Evolutionary conservation across 1,140 invertebrate species (phyloP).

Genomic region (Drosophila oshimai): DNA sequence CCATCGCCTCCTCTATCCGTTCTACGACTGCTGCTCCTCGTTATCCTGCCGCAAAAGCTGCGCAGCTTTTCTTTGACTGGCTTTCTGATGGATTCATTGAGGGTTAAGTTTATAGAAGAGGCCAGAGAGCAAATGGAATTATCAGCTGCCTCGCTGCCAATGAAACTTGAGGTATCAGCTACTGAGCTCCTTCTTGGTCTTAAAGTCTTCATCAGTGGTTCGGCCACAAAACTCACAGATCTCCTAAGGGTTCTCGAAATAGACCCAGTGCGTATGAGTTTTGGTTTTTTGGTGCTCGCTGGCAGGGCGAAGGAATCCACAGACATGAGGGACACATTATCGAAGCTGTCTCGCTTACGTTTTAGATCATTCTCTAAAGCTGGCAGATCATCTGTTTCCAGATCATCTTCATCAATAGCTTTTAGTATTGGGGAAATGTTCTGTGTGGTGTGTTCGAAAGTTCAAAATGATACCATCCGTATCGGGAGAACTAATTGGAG

Average conservation of each 20-base stretch:
- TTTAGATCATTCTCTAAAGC: constrained; percentile 60
- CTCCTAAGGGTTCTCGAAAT: constrained; percentile 70
- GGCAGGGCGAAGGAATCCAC: constrained; percentile 75
- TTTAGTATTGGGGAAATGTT: constrained; percentile 73
- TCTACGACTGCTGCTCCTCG: constrained; percentile 65
- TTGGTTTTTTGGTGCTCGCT: constrained; percentile 73
- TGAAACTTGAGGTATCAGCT: constrained; percentile 49
- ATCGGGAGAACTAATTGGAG: constrained; percentile 29
- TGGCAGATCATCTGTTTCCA: constrained; percentile 55
- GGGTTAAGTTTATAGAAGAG: constrained; percentile 63
- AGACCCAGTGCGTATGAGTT: constrained; percentile 76
- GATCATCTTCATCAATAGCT: constrained; percentile 56
- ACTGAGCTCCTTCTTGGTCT: constrained; percentile 71
- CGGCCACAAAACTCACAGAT: constrained; percentile 78
- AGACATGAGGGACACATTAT: constrained; percentile 75
- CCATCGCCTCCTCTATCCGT: constrained; percentile 28
- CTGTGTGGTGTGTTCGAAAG: constrained; percentile 40
- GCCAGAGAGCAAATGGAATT: constrained; percentile 73
- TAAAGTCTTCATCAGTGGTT: constrained; percentile 73
- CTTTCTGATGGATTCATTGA: constrained; percentile 75
- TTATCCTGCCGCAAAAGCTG: constrained; percentile 64
- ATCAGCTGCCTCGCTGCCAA: constrained; percentile 61
- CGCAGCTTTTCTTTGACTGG: constrained; percentile 76
- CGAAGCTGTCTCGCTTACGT: constrained; percentile 75
- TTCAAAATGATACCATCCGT: constrained; percentile 22